Base-by-base conservation (phyloP, 2,888 invertebrate species). In the Sphecodes monilicornis region DNA sequence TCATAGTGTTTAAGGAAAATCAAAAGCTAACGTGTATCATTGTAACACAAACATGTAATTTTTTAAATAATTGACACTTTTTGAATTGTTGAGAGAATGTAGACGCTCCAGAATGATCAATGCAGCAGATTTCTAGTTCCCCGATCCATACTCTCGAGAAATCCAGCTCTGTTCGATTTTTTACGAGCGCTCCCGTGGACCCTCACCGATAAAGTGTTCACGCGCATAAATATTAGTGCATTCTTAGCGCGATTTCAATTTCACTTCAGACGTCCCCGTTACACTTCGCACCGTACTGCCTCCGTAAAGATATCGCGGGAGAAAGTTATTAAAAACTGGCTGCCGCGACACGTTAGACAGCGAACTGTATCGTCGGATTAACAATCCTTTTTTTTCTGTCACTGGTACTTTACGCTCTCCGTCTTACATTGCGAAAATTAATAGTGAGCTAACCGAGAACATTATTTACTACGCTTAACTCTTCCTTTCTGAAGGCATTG, bases 261-360 rank as follows among this genome's bases (percentile, higher is more conserved):
- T 89, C 89, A 88, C 89, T 81, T 75, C 71, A 84, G 76, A 80
- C 81, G 86, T 88, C 50, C 86, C 78, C 89, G 90, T 90, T 89
- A 90, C 82, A 73, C 86, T 88, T 89, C 81, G 84, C 83, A 74
- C 82, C 80, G 81, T 82, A 84, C 54, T 85, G 81, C 39, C 84
- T 76, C 71, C 82, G 85, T 74, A 76, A 84, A 88, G 90, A 90
- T 90, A 89, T 71, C 54, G 70, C 84, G 80, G 78, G 89, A 85
- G 89, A 89, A 89, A 89, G 89, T 89, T 89, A 89, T 90, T 89
- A 90, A 89, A 89, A 89, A 90, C 81, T 82, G 80, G 85, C 70
- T 41, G 36, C 76, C 78, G 86, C 75, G 70, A 60, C 74, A 68
- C 74, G 74, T 89, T 89, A 89, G 85, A 85, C 83, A 32, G 18